These are phyloP conservation scores for Lithophane ornitopus DNA, from an alignment of 2,888 invertebrate species.

Conservation along the genomic window DNA sequence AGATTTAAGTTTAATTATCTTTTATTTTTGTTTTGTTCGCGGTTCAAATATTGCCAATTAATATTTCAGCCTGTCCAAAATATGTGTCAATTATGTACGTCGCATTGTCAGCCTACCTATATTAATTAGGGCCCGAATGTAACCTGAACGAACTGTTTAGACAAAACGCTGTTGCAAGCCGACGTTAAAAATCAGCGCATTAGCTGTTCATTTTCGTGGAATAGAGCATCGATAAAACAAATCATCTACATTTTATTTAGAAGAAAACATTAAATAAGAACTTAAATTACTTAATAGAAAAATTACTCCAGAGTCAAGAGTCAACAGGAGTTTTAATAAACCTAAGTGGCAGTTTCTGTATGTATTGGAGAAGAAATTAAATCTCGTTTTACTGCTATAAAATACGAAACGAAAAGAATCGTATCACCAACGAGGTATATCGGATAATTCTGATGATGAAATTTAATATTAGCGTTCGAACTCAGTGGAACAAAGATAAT, in stretches of 20 bases:
- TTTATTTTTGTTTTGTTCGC: too few species aligned
- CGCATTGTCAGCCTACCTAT: not conserved
- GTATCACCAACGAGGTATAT: constrained; percentile 18
- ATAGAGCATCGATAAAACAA: not conserved
- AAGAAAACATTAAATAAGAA: constrained; percentile 3
- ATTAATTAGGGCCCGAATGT: not conserved
- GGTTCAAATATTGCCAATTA: too few species aligned
- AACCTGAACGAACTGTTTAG: not conserved
- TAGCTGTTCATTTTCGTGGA: not conserved
- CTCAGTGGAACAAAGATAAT: constrained; percentile 40
- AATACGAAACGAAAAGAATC: constrained; percentile 34
- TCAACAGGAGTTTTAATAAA: constrained; percentile 34
- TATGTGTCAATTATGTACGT: not conserved
- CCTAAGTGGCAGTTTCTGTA: constrained; percentile 9
- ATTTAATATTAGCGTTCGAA: constrained; percentile 41
- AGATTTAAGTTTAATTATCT: too few species aligned
- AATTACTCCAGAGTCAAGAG: constrained; percentile 13
- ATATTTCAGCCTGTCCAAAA: too few species aligned
- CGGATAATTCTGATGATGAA: constrained; percentile 29
- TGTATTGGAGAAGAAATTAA: constrained; percentile 33
- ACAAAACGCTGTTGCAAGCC: not conserved
- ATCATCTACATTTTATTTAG: not conserved
- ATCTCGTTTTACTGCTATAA: constrained; percentile 12
- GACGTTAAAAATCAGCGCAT: not conserved
- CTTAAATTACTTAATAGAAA: constrained; percentile 13